These are phyloP conservation scores for Hemaris fuciformis DNA, from an alignment of 2,888 invertebrate genomes.

Conservation along the genomic window DNA sequence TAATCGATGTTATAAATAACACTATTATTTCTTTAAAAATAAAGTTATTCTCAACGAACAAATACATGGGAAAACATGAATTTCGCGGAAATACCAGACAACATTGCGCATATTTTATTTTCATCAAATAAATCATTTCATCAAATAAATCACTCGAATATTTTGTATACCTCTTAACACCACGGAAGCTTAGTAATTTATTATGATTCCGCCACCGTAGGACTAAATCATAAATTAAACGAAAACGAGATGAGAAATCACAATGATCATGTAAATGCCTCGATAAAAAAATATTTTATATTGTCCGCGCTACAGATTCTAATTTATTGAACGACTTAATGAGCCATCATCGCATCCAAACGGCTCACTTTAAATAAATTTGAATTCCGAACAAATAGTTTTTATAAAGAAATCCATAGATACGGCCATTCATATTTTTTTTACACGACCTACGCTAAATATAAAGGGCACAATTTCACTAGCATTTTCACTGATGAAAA, in stretches of 20 bases:
- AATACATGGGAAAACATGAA: not conserved
- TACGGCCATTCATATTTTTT: not conserved
- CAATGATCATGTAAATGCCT: not conserved
- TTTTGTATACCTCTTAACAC: not conserved
- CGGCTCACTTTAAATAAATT: conserved; percentile 42
- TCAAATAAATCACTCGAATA: not conserved
- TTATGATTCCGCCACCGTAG: not conserved
- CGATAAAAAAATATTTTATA: conserved; percentile 21
- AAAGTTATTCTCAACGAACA: not conserved
- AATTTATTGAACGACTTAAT: conserved; percentile 38
- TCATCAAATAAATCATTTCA: not conserved
- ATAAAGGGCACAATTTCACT: conserved; percentile 61
- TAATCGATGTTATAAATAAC: not conserved
- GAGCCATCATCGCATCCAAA: conserved; percentile 31
- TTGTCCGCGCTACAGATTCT: conserved; percentile 23
- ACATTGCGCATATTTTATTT: not conserved
- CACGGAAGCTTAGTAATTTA: not conserved
- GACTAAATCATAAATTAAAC: not conserved
- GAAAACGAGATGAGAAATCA: not conserved
- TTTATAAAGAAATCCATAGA: not conserved
- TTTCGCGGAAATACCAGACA: not conserved
- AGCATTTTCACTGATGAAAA: conserved; percentile 56
- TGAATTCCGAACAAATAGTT: conserved; percentile 27
- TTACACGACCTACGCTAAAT: conserved; percentile 30
- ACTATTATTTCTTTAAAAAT: not conserved